Evolutionary conservation across 2,888 invertebrate species (phyloP).

Genomic region (Beris chalybata): DNA sequence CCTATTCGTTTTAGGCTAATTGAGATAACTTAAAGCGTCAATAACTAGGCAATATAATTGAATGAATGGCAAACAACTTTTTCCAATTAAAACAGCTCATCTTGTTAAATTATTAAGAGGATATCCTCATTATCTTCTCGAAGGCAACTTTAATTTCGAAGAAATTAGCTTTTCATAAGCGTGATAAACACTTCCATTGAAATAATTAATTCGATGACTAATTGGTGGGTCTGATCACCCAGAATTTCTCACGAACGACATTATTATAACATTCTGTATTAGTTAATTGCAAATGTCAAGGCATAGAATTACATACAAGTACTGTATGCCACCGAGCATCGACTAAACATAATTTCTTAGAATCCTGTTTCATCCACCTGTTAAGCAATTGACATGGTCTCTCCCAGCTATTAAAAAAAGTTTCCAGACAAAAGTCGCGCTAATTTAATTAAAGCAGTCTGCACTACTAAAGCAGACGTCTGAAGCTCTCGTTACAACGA

Average conservation of each 20-base stretch:
- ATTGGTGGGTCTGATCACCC: slow-evolving; percentile 12
- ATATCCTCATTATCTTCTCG: too few species aligned
- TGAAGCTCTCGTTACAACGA: neutral
- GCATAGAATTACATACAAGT: neutral
- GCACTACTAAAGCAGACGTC: slow-evolving; percentile 16
- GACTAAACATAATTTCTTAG: neutral
- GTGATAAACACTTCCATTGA: slow-evolving; percentile 22
- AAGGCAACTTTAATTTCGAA: neutral
- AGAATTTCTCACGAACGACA: slow-evolving; percentile 19
- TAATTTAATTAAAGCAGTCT: slow-evolving; percentile 21
- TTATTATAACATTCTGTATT: slow-evolving; percentile 1
- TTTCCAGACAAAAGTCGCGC: slow-evolving; percentile 16
- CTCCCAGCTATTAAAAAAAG: neutral
- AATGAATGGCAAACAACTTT: too few species aligned
- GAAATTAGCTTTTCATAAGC: slow-evolving; percentile 17
- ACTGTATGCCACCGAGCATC: neutral
- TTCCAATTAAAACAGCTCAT: too few species aligned
- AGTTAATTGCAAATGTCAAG: neutral
- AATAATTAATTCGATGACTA: slow-evolving; percentile 15
- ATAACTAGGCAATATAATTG: too few species aligned
- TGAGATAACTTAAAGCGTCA: too few species aligned
- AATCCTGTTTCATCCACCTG: neutral
- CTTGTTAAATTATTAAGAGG: too few species aligned
- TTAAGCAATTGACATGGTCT: slow-evolving; percentile 15
- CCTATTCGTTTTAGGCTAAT: too few species aligned